These are phyloP conservation scores for Xestoiulus laeticollis DNA, from an alignment of 2,888 invertebrate species.

Conservation along the genomic window DNA sequence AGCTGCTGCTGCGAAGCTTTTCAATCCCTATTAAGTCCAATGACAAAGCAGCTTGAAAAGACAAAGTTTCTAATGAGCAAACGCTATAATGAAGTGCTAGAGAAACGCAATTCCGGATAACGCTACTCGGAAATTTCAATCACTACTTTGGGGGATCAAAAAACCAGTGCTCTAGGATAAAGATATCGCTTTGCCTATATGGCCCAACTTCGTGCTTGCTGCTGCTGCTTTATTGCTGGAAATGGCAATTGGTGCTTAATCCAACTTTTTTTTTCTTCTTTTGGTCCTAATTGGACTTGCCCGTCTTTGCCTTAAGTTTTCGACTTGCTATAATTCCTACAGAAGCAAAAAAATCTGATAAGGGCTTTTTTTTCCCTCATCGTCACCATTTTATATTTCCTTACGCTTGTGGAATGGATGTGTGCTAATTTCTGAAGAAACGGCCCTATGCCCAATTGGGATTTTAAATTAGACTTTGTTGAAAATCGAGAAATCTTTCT, in stretches of 20 bases:
- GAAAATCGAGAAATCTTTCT: neutral
- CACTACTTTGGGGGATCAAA: constrained; percentile 41
- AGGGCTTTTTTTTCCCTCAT: neutral
- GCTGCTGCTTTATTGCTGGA: neutral
- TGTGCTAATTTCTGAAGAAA: constrained; percentile 20
- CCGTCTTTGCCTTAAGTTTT: neutral
- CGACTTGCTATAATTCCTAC: neutral
- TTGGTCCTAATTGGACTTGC: constrained; percentile 12
- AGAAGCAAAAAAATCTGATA: constrained; percentile 8
- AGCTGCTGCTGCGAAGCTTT: constrained; percentile 8
- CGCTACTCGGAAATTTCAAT: constrained; percentile 43
- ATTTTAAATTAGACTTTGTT: constrained; percentile 15
- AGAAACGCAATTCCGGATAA: constrained; percentile 36
- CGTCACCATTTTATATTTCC: constrained; percentile 23
- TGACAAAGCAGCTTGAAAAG: constrained; percentile 43
- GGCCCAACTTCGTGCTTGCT: neutral
- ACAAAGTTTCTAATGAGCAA: constrained; percentile 43
- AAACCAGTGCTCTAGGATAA: constrained; percentile 36
- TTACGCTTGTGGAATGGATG: neutral
- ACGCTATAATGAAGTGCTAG: constrained; percentile 24
- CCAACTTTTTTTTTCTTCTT: neutral
- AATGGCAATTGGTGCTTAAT: constrained; percentile 40
- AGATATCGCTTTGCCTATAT: neutral
- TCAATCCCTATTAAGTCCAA: constrained; percentile 38
- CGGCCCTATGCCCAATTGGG: neutral